A percentile compares a stretch with the other conserved stretches of the same genome.
phyloP scores from a whole-genome alignment of 2,797 vertebrate genomes.

The Paratrypauchen microcephalus region DNA sequence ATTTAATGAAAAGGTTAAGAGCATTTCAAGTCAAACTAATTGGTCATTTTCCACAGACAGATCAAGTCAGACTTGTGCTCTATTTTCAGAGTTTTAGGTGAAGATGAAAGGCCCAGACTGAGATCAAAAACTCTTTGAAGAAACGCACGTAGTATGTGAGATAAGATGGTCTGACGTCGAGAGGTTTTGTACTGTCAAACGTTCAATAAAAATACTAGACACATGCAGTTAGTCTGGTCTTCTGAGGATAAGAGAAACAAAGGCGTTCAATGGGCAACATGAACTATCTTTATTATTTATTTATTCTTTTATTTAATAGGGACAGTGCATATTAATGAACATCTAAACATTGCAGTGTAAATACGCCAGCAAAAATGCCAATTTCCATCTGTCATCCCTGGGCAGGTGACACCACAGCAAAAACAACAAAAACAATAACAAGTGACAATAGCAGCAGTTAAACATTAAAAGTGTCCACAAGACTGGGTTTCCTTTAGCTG shows the following conservation, averaged over 20 bases:
- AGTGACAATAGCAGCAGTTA: no score
- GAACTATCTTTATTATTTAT: no score
- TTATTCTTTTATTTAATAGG: no score
- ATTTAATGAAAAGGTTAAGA: not conserved
- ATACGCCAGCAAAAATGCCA: no score
- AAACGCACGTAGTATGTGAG: not conserved
- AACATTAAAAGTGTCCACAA: no score
- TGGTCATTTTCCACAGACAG: not conserved
- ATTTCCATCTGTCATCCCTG: no score
- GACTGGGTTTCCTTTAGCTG: no score
- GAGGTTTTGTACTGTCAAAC: not conserved
- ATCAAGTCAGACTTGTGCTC: not conserved
- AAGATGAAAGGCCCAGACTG: not conserved
- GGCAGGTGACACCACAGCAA: no score
- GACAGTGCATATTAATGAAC: no score
- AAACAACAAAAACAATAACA: no score
- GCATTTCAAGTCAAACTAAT: not conserved
- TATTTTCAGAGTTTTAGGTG: not conserved
- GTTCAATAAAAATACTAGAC: not conserved
- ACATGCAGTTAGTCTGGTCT: not conserved
- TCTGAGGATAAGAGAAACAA: not conserved
- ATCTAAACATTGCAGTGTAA: no score
- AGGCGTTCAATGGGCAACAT: not conserved
- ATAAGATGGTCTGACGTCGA: not conserved
- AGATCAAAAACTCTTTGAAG: constrained; percentile 6